These are phyloP conservation scores for Thecocarcelia acutangulata DNA, from an alignment of 2,888 invertebrate species.

Conservation along the genomic window DNA sequence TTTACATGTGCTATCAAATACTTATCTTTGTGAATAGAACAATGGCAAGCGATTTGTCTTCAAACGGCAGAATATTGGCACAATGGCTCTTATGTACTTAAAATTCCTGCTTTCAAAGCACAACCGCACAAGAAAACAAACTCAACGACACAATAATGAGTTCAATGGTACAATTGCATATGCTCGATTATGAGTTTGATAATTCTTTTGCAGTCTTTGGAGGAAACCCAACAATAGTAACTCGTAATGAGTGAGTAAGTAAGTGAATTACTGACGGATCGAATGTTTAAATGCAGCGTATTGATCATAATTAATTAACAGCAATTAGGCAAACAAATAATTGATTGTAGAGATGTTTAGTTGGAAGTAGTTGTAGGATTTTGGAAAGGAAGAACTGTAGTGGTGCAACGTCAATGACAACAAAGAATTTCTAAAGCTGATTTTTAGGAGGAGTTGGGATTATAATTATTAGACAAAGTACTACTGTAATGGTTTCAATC, in stretches of 20 bases:
- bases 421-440: no score
- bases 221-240: conserved; percentile 10
- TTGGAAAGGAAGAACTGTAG: background rate
- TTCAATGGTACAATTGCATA: background rate
- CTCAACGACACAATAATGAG: background rate
- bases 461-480: no score
- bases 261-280: background rate
- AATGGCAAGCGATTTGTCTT: background rate
- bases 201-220: conserved; percentile 2
- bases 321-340: conserved; percentile 12
- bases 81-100: background rate
- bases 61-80: background rate
- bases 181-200: background rate
- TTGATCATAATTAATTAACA: conserved; percentile 48
- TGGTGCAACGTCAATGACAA: background rate
- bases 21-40: background rate
- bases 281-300: conserved; percentile 30
- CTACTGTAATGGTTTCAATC: no score
- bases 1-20: no score
- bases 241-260: conserved; percentile 9
- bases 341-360: background rate
- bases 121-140: background rate
- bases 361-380: no score
- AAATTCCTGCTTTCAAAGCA: background rate
- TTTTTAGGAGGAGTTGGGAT: no score